Evolutionary conservation across 92 coral and sea anemone species (phyloP).

Genomic region (Palythoa heliodiscus): DNA sequence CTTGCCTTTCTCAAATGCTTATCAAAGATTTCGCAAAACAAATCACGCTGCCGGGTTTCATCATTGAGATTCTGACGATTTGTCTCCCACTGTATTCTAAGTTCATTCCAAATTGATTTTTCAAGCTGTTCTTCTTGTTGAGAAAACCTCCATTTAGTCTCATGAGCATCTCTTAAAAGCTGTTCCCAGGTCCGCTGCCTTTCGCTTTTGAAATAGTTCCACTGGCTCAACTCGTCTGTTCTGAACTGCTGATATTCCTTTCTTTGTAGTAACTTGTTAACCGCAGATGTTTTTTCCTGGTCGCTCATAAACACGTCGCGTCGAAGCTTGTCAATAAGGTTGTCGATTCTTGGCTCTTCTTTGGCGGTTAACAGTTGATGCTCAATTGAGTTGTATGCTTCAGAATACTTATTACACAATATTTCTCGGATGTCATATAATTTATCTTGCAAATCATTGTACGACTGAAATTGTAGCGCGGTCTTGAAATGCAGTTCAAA

Average conservation of each 20-base stretch:
- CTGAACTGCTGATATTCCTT: not conserved
- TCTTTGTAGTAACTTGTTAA: not conserved
- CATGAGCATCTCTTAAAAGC: not conserved
- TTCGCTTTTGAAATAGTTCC: not conserved
- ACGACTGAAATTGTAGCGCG: slow-evolving; percentile 11
- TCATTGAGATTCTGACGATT: not conserved
- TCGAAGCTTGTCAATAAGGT: slow-evolving; percentile 2
- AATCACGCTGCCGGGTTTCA: not conserved
- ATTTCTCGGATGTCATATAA: not conserved
- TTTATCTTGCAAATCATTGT: slow-evolving; percentile 9
- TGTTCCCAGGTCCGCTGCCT: slow-evolving; percentile 7
- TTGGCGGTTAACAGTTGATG: not conserved
- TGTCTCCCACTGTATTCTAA: slow-evolving; percentile 2
- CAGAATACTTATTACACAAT: slow-evolving; percentile 11
- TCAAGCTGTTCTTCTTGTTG: slow-evolving; percentile 1
- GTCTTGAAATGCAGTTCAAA: slow-evolving; percentile 31
- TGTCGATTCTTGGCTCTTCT: not conserved
- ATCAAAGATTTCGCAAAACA: not conserved
- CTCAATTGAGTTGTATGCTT: not conserved
- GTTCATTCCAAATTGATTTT: not conserved
- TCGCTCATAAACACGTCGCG: not conserved
- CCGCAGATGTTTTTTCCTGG: not conserved
- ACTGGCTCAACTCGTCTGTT: slow-evolving; percentile 6
- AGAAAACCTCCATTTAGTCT: not conserved
- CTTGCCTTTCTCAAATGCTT: slow-evolving; percentile 1